Percentiles rank a stretch among this genome's conserved stretches.
Evolutionary conservation across 37 sponge, comb jelly and placozoan genomes (phyloP).

Genomic region (Spongia lamella): DNA sequence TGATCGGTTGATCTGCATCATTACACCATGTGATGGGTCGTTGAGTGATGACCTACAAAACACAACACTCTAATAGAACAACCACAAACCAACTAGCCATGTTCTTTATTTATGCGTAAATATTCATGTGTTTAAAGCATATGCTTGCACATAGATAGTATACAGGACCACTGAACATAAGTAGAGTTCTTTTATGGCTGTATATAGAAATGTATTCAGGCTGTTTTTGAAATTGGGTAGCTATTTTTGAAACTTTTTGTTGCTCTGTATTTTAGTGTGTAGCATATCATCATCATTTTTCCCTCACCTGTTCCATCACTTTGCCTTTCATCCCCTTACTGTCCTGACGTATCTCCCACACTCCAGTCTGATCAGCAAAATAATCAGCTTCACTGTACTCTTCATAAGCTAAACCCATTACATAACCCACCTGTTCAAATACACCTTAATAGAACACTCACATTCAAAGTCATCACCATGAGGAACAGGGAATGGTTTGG

Average conservation of each 20-base stretch:
- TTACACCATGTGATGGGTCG: slow-evolving; percentile 74
- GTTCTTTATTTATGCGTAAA: no score
- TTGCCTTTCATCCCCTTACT: slow-evolving; percentile 13
- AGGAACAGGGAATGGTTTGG: slow-evolving; percentile 63
- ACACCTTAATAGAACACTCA: slow-evolving; percentile 5
- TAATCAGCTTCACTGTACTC: slow-evolving; percentile 59
- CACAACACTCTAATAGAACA: not conserved
- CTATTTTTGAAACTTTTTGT: no score
- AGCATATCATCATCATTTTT: no score
- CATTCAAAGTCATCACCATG: slow-evolving; percentile 73
- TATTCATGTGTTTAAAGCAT: no score
- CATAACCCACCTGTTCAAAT: no score
- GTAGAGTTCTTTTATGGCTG: no score
- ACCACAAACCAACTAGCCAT: no score
- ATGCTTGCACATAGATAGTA: no score
- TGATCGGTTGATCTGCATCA: slow-evolving; percentile 62
- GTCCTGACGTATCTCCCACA: slow-evolving; percentile 59
- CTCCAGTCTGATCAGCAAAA: slow-evolving; percentile 86
- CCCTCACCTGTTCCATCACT: slow-evolving; percentile 68
- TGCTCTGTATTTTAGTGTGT: no score
- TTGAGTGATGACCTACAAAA: slow-evolving; percentile 51
- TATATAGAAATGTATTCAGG: no score
- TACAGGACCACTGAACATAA: no score
- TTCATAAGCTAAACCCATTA: slow-evolving; percentile 58
- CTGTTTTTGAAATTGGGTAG: no score